phyloP scores from a whole-genome alignment of 2,113 vertebrate genomes.

The Gopherus flavomarginatus region DNA sequence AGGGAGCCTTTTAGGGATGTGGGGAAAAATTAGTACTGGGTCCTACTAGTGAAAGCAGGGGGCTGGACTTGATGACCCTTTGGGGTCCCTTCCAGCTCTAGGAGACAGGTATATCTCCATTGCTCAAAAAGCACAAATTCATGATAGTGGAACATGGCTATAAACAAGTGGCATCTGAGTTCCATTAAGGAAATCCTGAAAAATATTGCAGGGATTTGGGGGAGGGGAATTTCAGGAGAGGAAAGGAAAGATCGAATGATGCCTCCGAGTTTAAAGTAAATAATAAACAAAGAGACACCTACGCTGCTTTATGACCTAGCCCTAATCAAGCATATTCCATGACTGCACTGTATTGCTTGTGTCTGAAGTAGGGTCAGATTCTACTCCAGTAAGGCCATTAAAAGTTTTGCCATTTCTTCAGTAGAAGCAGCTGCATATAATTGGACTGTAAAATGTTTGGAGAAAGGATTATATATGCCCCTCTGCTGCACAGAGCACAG shows the following conservation, averaged over 20 bases:
- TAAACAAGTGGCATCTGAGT: constrained; percentile 42
- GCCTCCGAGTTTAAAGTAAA: not conserved
- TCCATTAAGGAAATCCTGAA: constrained; percentile 48
- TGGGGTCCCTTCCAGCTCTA: too few relatives aligned
- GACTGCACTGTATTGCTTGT: not conserved
- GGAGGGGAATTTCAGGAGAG: not conserved
- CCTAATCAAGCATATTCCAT: not conserved
- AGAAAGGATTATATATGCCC: not conserved
- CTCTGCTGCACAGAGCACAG: not conserved
- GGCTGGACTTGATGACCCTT: too few relatives aligned
- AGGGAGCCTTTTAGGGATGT: too few relatives aligned
- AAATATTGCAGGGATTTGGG: not conserved
- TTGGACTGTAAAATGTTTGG: not conserved
- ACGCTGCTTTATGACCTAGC: not conserved
- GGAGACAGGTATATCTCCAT: too few relatives aligned
- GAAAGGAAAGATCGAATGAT: constrained; percentile 1
- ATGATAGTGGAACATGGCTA: constrained; percentile 29
- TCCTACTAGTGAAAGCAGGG: too few relatives aligned
- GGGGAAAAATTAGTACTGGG: too few relatives aligned
- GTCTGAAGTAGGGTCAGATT: not conserved
- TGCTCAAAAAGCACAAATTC: not conserved
- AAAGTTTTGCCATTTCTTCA: not conserved
- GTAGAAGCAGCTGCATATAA: not conserved
- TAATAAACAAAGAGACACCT: not conserved
- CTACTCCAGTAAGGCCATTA: not conserved